Evolutionary conservation across 2,113 vertebrate species (phyloP).

Genomic region (Anser cygnoides): DNA sequence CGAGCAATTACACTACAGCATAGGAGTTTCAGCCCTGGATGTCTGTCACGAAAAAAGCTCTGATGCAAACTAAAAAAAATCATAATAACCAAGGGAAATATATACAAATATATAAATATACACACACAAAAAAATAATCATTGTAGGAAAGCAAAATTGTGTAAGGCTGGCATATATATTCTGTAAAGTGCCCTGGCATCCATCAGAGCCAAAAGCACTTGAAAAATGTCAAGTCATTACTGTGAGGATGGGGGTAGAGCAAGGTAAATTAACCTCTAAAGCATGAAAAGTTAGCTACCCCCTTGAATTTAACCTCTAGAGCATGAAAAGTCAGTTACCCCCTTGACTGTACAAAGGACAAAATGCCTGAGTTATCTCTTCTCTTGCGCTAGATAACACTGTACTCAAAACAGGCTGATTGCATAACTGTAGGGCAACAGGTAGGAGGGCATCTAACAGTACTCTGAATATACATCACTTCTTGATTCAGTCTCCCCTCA

Average conservation of each 20-base stretch:
- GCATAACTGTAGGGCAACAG: conserved; percentile 62
- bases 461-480: background rate
- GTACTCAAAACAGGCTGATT: conserved; percentile 48
- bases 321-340: conserved; percentile 9
- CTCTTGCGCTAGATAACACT: conserved; percentile 37
- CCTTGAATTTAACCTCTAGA: conserved; percentile 13
- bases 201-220: conserved; percentile 41
- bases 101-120: background rate
- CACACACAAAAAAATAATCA: background rate
- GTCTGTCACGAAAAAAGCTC: background rate
- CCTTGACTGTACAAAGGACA: conserved; percentile 51
- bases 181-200: conserved; percentile 22
- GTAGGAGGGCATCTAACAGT: conserved; percentile 54
- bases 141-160: background rate
- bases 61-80: background rate
- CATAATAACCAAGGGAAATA: background rate
- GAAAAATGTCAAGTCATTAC: conserved; percentile 68
- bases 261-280: conserved; percentile 21
- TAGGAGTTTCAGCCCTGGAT: background rate
- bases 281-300: conserved; percentile 7
- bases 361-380: conserved; percentile 47
- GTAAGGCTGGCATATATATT: background rate
- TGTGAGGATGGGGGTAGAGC: background rate
- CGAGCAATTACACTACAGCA: background rate
- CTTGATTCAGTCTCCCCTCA: background rate